Conservation (phyloP, 1,140 invertebrate genomes). For the Acromyrmex charruanus region DNA sequence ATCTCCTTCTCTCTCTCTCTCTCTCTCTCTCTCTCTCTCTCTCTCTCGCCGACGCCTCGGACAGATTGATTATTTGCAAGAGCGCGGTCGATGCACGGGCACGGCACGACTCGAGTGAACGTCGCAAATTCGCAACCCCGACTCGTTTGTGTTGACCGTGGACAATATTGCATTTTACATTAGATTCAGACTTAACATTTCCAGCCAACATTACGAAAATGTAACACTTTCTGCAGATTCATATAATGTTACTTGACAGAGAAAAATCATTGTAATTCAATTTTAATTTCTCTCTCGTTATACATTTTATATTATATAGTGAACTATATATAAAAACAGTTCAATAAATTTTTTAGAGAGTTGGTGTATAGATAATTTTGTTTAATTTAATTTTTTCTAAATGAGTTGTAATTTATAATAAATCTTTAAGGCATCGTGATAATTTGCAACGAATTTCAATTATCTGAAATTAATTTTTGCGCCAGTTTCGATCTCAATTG, state of each 20-base stretch:
- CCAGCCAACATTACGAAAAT: neutral
- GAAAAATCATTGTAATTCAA: neutral
- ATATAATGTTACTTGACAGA: neutral
- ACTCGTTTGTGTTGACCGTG: slow-evolving; percentile 6
- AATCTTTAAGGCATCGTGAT: neutral
- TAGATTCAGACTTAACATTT: neutral
- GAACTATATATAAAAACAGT: neutral
- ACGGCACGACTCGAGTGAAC: slow-evolving; percentile 14
- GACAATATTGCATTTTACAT: neutral
- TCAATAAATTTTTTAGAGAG: neutral
- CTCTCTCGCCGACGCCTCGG: slow-evolving; percentile 19
- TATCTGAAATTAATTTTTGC: slow-evolving; percentile 18
- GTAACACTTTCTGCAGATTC: neutral
- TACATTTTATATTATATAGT: neutral
- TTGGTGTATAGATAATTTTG: neutral
- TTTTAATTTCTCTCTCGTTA: slow-evolving; percentile 17
- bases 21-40: neutral
- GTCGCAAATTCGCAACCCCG: slow-evolving; percentile 23
- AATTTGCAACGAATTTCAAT: neutral
- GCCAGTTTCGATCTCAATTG: neutral
- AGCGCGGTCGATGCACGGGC: slow-evolving; percentile 45
- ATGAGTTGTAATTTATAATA: neutral
- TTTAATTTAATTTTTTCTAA: neutral
- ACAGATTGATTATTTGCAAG: slow-evolving; percentile 72
- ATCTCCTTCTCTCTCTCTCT: slow-evolving; percentile 28